Conservation (phyloP, 2,113 vertebrate species). For the Pygathrix nemaeus region DNA sequence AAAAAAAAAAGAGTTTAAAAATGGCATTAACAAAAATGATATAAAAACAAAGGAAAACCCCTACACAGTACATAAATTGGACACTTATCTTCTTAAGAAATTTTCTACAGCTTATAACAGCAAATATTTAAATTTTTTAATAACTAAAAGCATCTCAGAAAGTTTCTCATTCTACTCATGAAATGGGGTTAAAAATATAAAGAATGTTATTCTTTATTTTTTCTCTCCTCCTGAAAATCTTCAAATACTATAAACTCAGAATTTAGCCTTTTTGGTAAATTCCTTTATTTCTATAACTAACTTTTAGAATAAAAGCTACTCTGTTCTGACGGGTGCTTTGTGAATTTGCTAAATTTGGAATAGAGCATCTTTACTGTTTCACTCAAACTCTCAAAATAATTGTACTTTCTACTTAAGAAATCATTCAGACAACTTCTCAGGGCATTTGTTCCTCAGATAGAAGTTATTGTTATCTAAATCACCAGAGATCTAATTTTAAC, state of each 20-base stretch:
- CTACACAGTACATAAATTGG: not conserved
- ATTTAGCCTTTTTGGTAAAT: not conserved
- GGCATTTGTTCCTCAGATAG: slow-evolving; percentile 3
- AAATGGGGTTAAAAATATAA: not conserved
- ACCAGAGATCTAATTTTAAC: slow-evolving; percentile 65
- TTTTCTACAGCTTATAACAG: not conserved
- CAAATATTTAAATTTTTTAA: not conserved
- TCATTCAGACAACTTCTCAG: slow-evolving; percentile 33
- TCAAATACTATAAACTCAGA: not conserved
- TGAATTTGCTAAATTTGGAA: slow-evolving; percentile 33
- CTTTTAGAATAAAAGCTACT: not conserved
- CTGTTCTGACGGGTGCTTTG: not conserved
- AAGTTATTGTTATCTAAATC: slow-evolving; percentile 65
- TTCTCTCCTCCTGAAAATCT: not conserved
- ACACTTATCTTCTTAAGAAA: not conserved
- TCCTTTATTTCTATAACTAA: not conserved
- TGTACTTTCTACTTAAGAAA: slow-evolving; percentile 65
- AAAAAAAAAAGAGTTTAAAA: not conserved
- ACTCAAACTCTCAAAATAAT: slow-evolving; percentile 62
- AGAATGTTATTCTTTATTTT: not conserved
- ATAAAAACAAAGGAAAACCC: not conserved
- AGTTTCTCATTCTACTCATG: not conserved
- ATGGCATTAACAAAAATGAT: not conserved
- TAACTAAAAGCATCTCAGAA: not conserved
- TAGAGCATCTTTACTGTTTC: slow-evolving; percentile 33